phyloP scores from a whole-genome alignment of 2,113 vertebrate genomes.

The Prietella phreatophila region DNA sequence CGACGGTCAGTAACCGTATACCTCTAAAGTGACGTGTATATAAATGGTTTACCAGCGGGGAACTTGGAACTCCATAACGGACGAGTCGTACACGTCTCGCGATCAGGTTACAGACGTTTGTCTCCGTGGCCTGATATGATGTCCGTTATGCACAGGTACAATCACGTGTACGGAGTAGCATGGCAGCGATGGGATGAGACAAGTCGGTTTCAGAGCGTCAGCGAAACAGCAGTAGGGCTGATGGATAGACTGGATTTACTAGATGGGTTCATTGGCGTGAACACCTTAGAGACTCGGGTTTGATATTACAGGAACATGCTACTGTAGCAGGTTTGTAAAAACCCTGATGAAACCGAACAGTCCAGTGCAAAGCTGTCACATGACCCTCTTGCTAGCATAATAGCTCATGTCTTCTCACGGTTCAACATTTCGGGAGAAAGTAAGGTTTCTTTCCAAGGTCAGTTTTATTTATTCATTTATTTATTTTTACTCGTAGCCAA shows the following conservation, averaged over 20 bases:
- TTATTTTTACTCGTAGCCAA: not conserved
- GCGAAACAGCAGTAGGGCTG: not conserved
- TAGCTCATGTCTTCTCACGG: too few relatives aligned
- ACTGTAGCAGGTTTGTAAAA: too few relatives aligned
- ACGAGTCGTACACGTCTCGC: not conserved
- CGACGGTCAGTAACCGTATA: not conserved
- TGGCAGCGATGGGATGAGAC: not conserved
- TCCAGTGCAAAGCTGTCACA: too few relatives aligned
- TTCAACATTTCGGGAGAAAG: not conserved
- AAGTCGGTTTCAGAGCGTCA: too few relatives aligned
- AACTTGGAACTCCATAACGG: not conserved
- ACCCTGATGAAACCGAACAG: too few relatives aligned
- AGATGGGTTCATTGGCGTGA: not conserved
- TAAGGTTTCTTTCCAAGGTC: too few relatives aligned
- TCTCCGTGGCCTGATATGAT: not conserved
- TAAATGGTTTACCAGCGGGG: not conserved
- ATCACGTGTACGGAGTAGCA: not conserved
- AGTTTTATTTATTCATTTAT: too few relatives aligned
- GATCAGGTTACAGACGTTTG: not conserved
- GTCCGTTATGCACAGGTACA: not conserved
- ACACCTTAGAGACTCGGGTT: not conserved
- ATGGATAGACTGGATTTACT: not conserved
- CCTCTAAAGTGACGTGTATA: not conserved
- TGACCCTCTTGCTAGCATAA: too few relatives aligned
- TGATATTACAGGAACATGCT: not conserved